A percentile compares a stretch with the other conserved stretches of the same genome.
Evolutionary conservation across 2,113 vertebrate genomes (phyloP).

Genomic region (Lichenostomus cassidix): DNA sequence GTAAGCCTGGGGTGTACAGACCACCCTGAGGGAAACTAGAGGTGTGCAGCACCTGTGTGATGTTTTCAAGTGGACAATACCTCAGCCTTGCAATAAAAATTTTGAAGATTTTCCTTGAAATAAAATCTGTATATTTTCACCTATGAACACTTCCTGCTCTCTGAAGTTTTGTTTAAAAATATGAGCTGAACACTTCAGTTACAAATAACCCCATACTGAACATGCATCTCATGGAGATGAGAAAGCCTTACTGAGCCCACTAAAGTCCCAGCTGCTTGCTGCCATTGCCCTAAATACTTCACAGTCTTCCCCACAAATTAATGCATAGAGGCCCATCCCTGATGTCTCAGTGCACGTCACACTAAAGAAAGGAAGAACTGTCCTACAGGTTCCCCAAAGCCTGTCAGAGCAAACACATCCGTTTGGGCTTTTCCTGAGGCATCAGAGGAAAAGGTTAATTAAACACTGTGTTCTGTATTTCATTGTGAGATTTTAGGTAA

Average conservation of each 20-base stretch:
- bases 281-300: not conserved
- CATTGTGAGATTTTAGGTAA: not conserved
- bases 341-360: conserved; percentile 26
- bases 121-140: not conserved
- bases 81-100: not conserved
- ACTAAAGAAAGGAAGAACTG: conserved; percentile 15
- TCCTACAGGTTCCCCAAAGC: not conserved
- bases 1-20: not conserved
- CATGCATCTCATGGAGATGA: not conserved
- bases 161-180: not conserved
- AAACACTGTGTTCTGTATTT: conserved; percentile 28
- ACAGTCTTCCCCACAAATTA: not conserved
- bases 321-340: not conserved
- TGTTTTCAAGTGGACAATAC: not conserved
- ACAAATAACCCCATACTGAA: not conserved
- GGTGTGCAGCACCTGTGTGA: not conserved
- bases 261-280: not conserved
- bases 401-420: not conserved
- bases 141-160: not conserved
- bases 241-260: not conserved
- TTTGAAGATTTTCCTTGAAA: not conserved
- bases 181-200: not conserved
- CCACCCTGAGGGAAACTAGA: not conserved
- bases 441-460: conserved; percentile 64
- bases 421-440: conserved; percentile 3